Evolutionary conservation across 2,797 vertebrate species (phyloP).

Genomic region (Mus minutoides): DNA sequence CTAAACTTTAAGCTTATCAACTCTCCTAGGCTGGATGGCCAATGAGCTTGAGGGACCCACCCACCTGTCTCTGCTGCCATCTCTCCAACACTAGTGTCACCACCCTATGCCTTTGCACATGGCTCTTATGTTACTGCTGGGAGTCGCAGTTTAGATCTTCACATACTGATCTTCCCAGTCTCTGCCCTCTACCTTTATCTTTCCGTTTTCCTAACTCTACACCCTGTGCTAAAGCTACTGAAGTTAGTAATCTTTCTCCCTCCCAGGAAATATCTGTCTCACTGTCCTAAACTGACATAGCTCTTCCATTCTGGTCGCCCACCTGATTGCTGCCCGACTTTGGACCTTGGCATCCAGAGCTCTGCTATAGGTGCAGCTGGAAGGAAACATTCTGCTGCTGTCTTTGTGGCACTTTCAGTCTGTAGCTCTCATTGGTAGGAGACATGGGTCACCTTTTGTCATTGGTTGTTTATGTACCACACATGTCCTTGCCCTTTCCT

Average conservation of each 20-base stretch:
- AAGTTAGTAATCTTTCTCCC: not conserved
- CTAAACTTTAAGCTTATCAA: not conserved
- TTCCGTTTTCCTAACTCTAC: not conserved
- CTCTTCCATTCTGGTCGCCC: rapidly evolving
- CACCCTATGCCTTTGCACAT: not conserved
- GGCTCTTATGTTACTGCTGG: not conserved
- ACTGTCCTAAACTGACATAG: rapidly evolving
- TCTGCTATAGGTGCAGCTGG: not conserved
- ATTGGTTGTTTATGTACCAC: not conserved
- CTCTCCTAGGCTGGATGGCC: not conserved
- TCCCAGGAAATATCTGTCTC: not conserved
- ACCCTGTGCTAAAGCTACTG: not conserved
- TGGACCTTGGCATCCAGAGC: too few relatives aligned
- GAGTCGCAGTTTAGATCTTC: not conserved
- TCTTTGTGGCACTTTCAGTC: rapidly evolving
- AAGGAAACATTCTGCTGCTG: not conserved
- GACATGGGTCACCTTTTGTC: not conserved
- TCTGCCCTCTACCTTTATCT: not conserved
- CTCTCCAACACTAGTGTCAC: not conserved
- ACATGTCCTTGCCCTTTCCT: not conserved
- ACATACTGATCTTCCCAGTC: not conserved
- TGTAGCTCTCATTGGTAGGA: not conserved
- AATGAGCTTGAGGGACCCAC: not conserved
- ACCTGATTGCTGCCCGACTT: not conserved
- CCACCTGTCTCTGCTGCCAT: not conserved